phyloP scores from a whole-genome alignment of 2,113 vertebrate genomes.

The Danionella cerebrum region DNA sequence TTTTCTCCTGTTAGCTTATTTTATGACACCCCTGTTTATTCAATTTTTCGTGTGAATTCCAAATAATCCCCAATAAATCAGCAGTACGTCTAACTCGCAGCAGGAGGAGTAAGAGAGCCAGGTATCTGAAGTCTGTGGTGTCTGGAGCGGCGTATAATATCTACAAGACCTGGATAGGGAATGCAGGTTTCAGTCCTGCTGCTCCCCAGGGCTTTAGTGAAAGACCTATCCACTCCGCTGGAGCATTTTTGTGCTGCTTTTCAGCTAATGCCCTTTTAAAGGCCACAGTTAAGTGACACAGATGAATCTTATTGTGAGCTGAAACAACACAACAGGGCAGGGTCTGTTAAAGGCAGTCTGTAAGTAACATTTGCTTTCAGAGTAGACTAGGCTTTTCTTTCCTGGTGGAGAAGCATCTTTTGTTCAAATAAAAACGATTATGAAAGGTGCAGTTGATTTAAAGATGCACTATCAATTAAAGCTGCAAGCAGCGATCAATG shows the following conservation, averaged over 20 bases:
- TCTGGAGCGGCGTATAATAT: conserved; percentile 20
- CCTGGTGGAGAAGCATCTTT: neutral
- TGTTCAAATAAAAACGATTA: no score
- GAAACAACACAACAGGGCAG: conserved; percentile 4
- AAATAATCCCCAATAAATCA: neutral
- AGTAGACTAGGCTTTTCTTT: neutral
- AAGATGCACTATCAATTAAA: no score
- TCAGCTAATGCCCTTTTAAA: conserved; percentile 36
- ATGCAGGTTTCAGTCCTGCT: neutral
- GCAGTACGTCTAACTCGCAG: conserved; percentile 21
- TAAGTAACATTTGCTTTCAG: neutral
- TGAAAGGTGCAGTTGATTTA: no score
- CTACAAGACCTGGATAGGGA: conserved; percentile 17
- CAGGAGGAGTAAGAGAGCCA: conserved; percentile 63
- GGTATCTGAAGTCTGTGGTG: conserved; percentile 33
- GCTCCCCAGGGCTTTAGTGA: conserved; percentile 36
- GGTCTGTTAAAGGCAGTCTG: neutral
- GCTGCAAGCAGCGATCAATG: no score
- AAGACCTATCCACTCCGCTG: conserved; percentile 31
- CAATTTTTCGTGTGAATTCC: conserved; percentile 9
- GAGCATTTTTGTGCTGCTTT: conserved; percentile 25
- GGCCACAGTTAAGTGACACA: conserved; percentile 22
- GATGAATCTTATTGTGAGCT: conserved; percentile 22
- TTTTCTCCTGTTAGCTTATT: neutral
- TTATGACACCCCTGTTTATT: conserved; percentile 9